Evolutionary conservation across 2,888 invertebrate genomes (phyloP).

Genomic region (Cancer borealis): DNA sequence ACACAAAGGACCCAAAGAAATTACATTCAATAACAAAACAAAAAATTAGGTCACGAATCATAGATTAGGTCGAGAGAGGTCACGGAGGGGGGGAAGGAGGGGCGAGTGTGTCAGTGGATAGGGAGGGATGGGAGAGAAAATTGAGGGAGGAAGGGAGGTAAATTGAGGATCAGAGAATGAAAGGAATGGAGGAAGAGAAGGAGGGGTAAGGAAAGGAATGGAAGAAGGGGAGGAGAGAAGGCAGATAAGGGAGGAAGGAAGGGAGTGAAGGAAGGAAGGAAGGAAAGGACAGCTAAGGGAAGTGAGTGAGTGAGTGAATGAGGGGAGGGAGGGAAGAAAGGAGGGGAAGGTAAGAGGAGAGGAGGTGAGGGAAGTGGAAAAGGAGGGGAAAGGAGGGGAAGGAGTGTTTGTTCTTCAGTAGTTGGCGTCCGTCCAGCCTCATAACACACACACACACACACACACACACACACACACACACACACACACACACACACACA

Average conservation of each 20-base stretch:
- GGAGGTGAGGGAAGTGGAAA: background rate
- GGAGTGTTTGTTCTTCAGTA: background rate
- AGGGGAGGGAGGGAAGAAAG: background rate
- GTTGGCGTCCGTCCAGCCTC: background rate
- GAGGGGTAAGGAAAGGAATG: background rate
- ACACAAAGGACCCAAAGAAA: background rate
- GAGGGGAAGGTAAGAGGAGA: background rate
- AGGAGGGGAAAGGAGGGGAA: background rate
- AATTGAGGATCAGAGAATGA: background rate
- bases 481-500: background rate
- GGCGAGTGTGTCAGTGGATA: background rate
- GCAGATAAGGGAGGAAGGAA: background rate
- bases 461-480: constrained; percentile 17
- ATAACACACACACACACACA: background rate
- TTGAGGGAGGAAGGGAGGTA: background rate
- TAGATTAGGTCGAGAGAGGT: constrained; percentile 8
- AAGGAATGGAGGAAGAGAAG: background rate
- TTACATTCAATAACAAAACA: background rate
- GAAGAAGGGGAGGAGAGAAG: background rate
- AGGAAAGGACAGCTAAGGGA: background rate
- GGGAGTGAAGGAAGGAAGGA: background rate
- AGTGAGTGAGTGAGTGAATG: constrained; percentile 14
- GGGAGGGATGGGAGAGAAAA: background rate
- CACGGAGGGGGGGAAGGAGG: background rate
- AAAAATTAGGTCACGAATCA: background rate